phyloP scores from a whole-genome alignment of 2,888 invertebrate species.

The Platynereis dumerilii region DNA sequence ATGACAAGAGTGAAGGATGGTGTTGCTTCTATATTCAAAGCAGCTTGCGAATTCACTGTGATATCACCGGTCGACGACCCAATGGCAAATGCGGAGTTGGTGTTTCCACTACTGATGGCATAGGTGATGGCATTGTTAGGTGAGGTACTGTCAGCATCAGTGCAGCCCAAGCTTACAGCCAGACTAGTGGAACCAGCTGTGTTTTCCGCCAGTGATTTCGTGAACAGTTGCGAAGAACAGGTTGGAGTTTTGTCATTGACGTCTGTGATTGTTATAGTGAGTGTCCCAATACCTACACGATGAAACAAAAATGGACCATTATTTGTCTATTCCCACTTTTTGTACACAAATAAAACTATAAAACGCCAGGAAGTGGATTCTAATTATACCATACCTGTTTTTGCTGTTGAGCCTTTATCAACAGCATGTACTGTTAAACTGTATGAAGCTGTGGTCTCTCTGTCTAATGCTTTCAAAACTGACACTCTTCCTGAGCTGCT shows the following conservation, averaged over 20 bases:
- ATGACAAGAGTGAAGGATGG: background rate
- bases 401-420: background rate
- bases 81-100: background rate
- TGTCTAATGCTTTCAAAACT: background rate
- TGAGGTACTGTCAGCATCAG: slow-evolving; percentile 2
- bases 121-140: background rate
- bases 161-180: background rate
- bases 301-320: too few species aligned
- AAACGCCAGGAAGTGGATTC: too few species aligned
- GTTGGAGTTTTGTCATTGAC: slow-evolving; percentile 9
- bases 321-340: too few species aligned
- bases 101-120: background rate
- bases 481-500: slow-evolving; percentile 3
- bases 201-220: background rate
- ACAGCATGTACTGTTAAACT: background rate
- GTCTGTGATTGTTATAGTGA: slow-evolving; percentile 1
- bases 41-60: background rate
- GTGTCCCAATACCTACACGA: background rate
- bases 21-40: background rate
- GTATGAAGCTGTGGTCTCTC: background rate
- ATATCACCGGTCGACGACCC: background rate
- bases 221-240: background rate
- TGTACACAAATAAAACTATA: too few species aligned
- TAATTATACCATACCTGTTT: background rate
- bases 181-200: background rate